Conservation (phyloP, 2,113 vertebrate genomes). For the Vidua chalybeata region DNA sequence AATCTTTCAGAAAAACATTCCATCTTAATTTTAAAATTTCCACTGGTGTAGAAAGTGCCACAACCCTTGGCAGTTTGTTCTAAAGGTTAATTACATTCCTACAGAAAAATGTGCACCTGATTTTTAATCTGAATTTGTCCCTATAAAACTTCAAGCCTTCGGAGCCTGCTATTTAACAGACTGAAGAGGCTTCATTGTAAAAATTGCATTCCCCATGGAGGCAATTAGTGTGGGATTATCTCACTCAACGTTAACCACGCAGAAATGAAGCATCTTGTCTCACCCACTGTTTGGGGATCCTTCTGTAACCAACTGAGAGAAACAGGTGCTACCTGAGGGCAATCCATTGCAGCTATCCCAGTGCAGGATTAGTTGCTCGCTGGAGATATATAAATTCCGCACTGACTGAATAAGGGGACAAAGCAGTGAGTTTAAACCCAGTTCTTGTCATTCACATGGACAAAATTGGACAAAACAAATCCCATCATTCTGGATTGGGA, state of each 20-base stretch:
- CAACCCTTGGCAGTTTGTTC: constrained; percentile 36
- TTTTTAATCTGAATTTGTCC: constrained; percentile 40
- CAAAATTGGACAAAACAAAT: background rate
- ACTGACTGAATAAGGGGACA: background rate
- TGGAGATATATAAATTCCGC: background rate
- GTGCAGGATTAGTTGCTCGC: background rate
- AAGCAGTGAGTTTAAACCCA: background rate
- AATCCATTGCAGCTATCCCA: background rate
- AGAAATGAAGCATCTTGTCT: constrained; percentile 33
- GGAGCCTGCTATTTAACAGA: constrained; percentile 17
- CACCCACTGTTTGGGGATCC: background rate
- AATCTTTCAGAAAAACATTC: constrained; percentile 31
- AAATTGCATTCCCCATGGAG: constrained; percentile 49
- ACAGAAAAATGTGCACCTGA: constrained; percentile 27
- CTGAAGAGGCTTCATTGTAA: constrained; percentile 24
- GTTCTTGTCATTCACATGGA: background rate
- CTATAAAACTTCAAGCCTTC: constrained; percentile 15
- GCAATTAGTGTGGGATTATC: constrained; percentile 57
- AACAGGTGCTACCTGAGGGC: background rate
- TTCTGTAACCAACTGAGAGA: background rate
- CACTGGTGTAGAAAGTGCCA: constrained; percentile 17
- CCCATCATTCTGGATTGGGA: background rate
- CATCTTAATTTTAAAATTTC: constrained; percentile 47
- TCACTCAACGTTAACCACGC: background rate
- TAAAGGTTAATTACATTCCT: constrained; percentile 12